These are phyloP conservation scores for Cyanoderma ruficeps DNA, from an alignment of 2,113 vertebrate genomes.

Conservation along the genomic window DNA sequence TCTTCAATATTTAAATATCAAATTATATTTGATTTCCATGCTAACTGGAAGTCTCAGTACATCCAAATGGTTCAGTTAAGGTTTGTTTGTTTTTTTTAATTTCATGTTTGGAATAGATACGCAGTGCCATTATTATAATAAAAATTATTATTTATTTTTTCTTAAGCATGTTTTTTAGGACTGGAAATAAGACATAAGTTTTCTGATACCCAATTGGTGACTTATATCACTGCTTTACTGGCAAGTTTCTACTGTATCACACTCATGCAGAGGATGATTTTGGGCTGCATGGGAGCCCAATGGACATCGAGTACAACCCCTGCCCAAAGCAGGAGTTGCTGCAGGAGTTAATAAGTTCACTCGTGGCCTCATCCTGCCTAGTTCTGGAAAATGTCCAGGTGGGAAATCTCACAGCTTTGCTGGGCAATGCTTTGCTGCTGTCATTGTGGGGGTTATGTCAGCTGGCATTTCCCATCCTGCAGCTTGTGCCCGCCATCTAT, in stretches of 20 bases:
- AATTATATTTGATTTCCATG: neutral
- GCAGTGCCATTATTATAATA: neutral
- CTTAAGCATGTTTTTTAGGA: neutral
- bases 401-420: neutral
- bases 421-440: neutral
- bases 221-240: neutral
- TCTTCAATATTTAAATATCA: neutral
- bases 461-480: neutral
- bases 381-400: neutral
- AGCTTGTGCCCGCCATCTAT: neutral
- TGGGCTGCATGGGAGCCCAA: neutral
- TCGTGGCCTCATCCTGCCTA: neutral
- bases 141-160: neutral
- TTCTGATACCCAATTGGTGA: neutral
- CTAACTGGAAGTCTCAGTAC: neutral
- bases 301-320: neutral
- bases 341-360: neutral
- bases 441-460: accelerated
- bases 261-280: neutral
- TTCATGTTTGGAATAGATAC: neutral
- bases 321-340: neutral
- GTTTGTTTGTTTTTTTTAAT: neutral
- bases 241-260: neutral
- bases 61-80: neutral
- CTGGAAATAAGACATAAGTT: neutral